Percentiles rank a stretch among this genome's conserved stretches.
Conservation (phyloP, 2,888 invertebrate species). For the Protonemura montana region DNA sequence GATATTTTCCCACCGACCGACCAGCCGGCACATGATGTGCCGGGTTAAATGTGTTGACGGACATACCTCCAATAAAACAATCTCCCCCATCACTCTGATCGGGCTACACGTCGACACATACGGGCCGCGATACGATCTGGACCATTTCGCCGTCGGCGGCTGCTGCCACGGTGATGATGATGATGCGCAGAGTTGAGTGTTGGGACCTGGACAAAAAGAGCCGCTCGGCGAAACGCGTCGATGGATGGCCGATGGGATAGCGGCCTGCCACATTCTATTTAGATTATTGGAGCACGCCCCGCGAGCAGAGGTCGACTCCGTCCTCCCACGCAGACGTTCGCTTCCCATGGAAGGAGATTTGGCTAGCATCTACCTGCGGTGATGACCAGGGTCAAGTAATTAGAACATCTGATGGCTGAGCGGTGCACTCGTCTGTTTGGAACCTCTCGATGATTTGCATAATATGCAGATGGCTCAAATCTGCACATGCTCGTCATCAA, state of each 20-base stretch:
- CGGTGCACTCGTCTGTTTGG: too few species aligned
- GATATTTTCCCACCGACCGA: background rate
- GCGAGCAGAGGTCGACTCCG: background rate
- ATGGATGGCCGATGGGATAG: background rate
- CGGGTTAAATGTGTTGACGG: slow-evolving; percentile 28
- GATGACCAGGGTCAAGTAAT: background rate
- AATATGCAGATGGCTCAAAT: too few species aligned
- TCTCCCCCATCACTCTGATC: background rate
- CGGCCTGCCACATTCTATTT: slow-evolving; percentile 8
- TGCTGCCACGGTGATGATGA: background rate
- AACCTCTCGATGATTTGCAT: too few species aligned
- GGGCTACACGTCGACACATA: background rate
- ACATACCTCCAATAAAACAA: slow-evolving; percentile 32
- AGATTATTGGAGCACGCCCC: slow-evolving; percentile 29
- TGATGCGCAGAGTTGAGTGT: background rate
- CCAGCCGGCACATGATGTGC: background rate
- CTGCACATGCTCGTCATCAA: too few species aligned
- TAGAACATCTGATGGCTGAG: background rate
- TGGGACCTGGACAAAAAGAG: background rate
- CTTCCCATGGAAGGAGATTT: background rate
- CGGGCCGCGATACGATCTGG: background rate
- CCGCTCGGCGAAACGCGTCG: background rate
- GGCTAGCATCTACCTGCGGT: background rate
- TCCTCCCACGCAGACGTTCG: background rate
- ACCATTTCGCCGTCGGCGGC: background rate